A percentile compares a stretch with the other conserved stretches of the same genome.
phyloP scores from a whole-genome alignment of 2,888 invertebrate genomes.

The Mesochorus sp. region DNA sequence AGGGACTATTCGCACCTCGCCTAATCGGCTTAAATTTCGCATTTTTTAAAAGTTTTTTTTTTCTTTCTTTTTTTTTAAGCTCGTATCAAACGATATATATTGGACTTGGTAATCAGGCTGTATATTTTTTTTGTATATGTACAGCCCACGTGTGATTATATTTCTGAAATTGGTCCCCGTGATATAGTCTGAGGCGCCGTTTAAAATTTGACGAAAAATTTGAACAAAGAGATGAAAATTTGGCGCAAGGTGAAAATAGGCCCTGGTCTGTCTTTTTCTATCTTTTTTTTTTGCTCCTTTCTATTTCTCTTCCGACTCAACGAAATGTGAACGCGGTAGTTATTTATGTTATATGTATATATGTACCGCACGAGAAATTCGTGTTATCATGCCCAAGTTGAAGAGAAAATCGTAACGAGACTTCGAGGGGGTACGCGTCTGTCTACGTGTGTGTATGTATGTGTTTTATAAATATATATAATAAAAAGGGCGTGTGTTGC shows the following conservation, averaged over 20 bases:
- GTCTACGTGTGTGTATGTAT: not conserved
- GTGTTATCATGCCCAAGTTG: slow-evolving; percentile 33
- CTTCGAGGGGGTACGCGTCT: slow-evolving; percentile 34
- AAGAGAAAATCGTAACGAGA: slow-evolving; percentile 30
- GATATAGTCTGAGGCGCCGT: slow-evolving; percentile 42
- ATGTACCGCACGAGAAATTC: slow-evolving; percentile 9
- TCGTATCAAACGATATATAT: not conserved
- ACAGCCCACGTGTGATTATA: slow-evolving; percentile 28
- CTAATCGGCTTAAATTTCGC: slow-evolving; percentile 8
- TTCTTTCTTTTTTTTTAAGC: not conserved
- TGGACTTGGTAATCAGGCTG: not conserved
- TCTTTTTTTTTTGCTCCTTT: not conserved
- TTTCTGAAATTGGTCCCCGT: slow-evolving; percentile 46
- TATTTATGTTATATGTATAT: not conserved
- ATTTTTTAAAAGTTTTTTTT: too few relatives aligned
- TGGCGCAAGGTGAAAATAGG: slow-evolving; percentile 37
- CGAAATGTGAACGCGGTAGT: not conserved
- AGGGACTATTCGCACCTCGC: slow-evolving; percentile 24
- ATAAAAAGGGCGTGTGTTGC: slow-evolving; percentile 14
- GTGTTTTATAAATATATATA: slow-evolving; percentile 5
- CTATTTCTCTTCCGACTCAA: not conserved
- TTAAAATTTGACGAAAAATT: slow-evolving; percentile 6
- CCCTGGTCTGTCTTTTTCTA: not conserved
- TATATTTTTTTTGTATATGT: not conserved
- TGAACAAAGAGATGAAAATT: not conserved